A percentile compares a stretch with the other conserved stretches of the same genome.
Evolutionary conservation across 2,888 invertebrate genomes (phyloP).

Genomic region (Macrophya annulata): DNA sequence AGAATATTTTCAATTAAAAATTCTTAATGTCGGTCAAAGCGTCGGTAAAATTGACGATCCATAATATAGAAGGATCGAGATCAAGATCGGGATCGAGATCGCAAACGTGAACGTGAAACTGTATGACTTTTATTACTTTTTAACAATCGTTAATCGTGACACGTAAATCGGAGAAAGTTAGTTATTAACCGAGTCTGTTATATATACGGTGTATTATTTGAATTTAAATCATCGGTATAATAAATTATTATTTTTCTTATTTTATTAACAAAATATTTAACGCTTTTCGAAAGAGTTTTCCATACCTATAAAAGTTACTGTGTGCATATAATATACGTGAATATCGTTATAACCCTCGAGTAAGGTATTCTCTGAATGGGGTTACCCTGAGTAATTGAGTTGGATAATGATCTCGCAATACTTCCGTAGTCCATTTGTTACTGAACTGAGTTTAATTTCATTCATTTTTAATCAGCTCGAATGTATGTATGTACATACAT

Average conservation of each 20-base stretch:
- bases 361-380: neutral
- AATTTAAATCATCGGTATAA: neutral
- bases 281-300: neutral
- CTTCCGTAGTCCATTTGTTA: constrained; percentile 13
- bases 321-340: neutral
- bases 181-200: constrained; percentile 15
- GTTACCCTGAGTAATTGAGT: constrained; percentile 22
- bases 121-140: constrained; percentile 33
- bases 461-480: neutral
- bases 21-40: constrained; percentile 15
- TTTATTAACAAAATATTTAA: neutral
- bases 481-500: neutral
- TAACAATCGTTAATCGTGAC: constrained; percentile 40
- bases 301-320: neutral
- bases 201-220: neutral
- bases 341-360: neutral
- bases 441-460: neutral
- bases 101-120: neutral
- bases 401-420: constrained; percentile 1
- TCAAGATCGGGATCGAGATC: constrained; percentile 10
- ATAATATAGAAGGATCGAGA: neutral
- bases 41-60: neutral
- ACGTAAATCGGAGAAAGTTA: constrained; percentile 35
- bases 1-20: constrained; percentile 38
- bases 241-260: neutral